Evolutionary conservation across 1,140 invertebrate species (phyloP).

Genomic region (Maniola jurtina): DNA sequence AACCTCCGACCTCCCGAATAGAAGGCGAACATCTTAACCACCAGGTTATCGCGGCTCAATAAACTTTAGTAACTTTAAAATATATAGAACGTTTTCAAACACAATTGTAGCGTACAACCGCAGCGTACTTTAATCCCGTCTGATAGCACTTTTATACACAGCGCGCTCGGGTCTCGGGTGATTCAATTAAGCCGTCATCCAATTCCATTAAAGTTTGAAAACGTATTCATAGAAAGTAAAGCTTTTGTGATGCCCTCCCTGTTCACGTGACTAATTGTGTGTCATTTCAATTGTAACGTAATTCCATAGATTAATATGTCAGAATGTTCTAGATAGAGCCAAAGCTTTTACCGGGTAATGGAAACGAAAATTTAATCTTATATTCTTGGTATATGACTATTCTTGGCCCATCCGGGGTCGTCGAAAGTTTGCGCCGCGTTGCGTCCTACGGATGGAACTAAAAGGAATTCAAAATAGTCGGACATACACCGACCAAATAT

Average conservation of each 20-base stretch:
- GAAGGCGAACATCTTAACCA: too few relatives aligned
- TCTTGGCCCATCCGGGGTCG: too few relatives aligned
- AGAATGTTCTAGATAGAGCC: background rate
- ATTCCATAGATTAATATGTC: conserved; percentile 27
- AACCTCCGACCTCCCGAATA: too few relatives aligned
- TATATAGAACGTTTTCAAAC: background rate
- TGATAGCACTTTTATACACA: conserved; percentile 1
- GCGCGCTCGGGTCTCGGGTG: conserved; percentile 28
- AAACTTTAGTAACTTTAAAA: background rate
- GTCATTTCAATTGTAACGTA: conserved; percentile 17
- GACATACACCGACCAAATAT: too few relatives aligned
- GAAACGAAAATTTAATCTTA: too few relatives aligned
- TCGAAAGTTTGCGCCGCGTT: too few relatives aligned
- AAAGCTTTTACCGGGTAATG: too few relatives aligned
- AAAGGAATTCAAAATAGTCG: too few relatives aligned
- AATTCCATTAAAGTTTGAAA: conserved; percentile 48
- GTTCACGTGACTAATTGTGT: conserved; percentile 42
- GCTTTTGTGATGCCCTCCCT: conserved; percentile 41
- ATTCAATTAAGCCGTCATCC: conserved; percentile 44
- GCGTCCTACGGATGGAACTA: too few relatives aligned
- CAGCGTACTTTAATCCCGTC: background rate
- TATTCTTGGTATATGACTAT: too few relatives aligned
- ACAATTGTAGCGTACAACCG: background rate
- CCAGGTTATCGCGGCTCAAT: too few relatives aligned
- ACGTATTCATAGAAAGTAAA: conserved; percentile 45